phyloP scores from a whole-genome alignment of 2,797 vertebrate genomes.

The Hozukius guyotensis region DNA sequence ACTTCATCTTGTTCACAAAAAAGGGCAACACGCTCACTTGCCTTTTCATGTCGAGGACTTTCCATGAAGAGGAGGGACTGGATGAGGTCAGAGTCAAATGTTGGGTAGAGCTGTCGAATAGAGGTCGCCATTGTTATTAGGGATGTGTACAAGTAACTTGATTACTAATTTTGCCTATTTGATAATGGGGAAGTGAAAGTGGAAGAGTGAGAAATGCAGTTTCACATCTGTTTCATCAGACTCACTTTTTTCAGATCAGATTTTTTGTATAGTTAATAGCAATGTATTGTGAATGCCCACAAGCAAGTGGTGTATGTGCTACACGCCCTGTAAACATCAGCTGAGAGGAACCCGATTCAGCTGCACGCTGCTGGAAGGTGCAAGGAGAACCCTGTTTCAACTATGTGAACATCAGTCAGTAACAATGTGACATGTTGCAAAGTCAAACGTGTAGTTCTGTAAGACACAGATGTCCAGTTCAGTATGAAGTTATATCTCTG shows the following conservation, averaged over 20 bases:
- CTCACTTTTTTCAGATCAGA: not conserved
- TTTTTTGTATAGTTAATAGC: not conserved
- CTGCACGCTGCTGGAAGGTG: not conserved
- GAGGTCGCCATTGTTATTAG: not conserved
- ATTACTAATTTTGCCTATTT: not conserved
- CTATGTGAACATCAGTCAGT: not conserved
- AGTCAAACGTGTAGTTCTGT: not conserved
- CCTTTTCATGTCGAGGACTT: slow-evolving; percentile 95
- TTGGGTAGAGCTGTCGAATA: not conserved
- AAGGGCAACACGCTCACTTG: slow-evolving; percentile 92
- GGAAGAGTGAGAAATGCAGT: not conserved
- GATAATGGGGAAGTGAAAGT: not conserved
- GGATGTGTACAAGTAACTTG: not conserved
- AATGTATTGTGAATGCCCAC: not conserved
- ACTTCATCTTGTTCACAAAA: slow-evolving; percentile 98
- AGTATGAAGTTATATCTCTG: too few relatives aligned
- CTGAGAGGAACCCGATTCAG: not conserved
- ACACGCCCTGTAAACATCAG: not conserved
- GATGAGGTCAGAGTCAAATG: slow-evolving; percentile 88
- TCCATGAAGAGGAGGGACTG: slow-evolving; percentile 98
- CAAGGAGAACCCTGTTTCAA: not conserved
- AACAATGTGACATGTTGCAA: not conserved
- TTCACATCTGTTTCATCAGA: not conserved
- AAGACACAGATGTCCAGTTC: too few relatives aligned
- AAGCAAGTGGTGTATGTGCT: not conserved